Percentiles rank a stretch among this genome's conserved stretches.
Conservation (phyloP, 2,797 vertebrate genomes). For the Periophthalmus magnuspinnatus region DNA sequence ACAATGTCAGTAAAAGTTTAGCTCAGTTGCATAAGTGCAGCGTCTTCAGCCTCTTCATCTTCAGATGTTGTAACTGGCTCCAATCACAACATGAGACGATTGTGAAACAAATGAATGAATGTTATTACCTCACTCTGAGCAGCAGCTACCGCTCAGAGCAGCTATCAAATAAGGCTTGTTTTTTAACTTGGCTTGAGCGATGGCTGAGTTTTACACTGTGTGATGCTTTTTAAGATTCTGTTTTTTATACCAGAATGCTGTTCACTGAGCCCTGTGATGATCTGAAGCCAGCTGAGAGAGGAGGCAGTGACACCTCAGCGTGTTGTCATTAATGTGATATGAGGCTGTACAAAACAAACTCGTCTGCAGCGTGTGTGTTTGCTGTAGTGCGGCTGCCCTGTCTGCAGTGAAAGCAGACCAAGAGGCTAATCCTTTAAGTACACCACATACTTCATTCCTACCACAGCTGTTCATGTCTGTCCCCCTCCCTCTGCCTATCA, state of each 20-base stretch:
- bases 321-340: constrained; percentile 42
- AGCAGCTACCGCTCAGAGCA: not conserved
- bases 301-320: not conserved
- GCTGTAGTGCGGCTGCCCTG: constrained; percentile 20
- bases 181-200: not conserved
- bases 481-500: constrained; percentile 11
- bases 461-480: constrained; percentile 82
- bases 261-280: constrained; percentile 5
- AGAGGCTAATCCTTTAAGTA: constrained; percentile 68
- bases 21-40: not conserved
- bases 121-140: not conserved
- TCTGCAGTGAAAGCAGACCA: constrained; percentile 69
- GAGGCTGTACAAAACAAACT: constrained; percentile 40
- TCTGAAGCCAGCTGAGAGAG: not conserved
- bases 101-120: constrained; percentile 9
- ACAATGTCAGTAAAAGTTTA: not conserved
- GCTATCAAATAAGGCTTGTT: constrained; percentile 3
- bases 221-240: not conserved
- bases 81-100: not conserved
- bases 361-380: constrained; percentile 45
- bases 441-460: constrained; percentile 72
- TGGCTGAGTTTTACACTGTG: not conserved
- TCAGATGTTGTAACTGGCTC: constrained; percentile 1
- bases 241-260: not conserved
- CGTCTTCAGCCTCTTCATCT: not conserved